Base-by-base conservation (phyloP, 2,797 vertebrate genomes). In the Erethizon dorsatum region DNA sequence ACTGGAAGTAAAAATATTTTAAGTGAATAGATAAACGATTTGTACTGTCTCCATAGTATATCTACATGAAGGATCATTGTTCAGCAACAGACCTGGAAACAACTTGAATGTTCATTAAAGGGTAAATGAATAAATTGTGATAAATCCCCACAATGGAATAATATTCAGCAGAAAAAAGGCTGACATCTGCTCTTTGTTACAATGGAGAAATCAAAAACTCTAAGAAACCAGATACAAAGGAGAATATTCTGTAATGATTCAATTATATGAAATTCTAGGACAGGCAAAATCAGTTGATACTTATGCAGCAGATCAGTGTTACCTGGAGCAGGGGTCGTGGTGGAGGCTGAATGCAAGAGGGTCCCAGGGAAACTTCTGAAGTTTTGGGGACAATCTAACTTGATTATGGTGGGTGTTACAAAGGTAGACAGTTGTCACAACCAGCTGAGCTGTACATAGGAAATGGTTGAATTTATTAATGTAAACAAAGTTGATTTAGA, bases 1-100 rank as follows among this genome's bases (percentile, higher is more conserved):
- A 52, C 15, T 65, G 14, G 20, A 88, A 80, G 94, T 67, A 93
- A 91, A 87, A 54, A 79, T 54, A 94, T 57, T 37, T 13, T 69
- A 59, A 56, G 31, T 69, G 31, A 80, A 80, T 84, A 26, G 69
- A 78, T 22, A 78, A n/a, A 73, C 41, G 54, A 28, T 79, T 54
- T 37, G 20, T 28, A n/a, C 3, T 83, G 31, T n/a, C 15, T 45
- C 6, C 52, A n/a, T 41, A 33, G 41, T 59, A 15, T 47, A 50
- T 37, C 8, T 31, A 22, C 24, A 18, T 33, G 11, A 50, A 20
- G 31, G 20, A 59, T 80, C 8, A 33, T 8, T 59, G 50, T 14
- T 80, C n/a, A 88, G 37, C 12, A 84, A 63, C 61, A 84, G 71
- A 83, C 84, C 31, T 52, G 37, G n/a, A 89, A 79, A 84, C 12